A percentile compares a stretch with the other conserved stretches of the same genome.
phyloP scores from a whole-genome alignment of 2,797 vertebrate species.

The Molossus alvarezi region DNA sequence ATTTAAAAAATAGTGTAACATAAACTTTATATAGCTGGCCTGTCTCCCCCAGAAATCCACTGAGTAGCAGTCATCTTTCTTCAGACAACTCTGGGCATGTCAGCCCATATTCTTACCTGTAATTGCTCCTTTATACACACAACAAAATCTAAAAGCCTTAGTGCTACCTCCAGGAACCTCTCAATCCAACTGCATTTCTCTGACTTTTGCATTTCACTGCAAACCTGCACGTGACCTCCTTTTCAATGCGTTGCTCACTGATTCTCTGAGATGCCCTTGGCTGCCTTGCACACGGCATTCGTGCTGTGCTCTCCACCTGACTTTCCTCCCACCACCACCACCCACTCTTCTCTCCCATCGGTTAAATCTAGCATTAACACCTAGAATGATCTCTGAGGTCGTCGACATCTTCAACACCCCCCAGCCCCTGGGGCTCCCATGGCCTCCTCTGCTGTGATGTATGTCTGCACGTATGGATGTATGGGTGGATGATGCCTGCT shows the following conservation, averaged over 20 bases:
- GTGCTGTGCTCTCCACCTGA: not conserved
- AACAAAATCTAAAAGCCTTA: not conserved
- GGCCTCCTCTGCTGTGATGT: not conserved
- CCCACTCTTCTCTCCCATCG: not conserved
- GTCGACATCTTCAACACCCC: not conserved
- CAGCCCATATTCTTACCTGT: not conserved
- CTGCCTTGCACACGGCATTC: not conserved
- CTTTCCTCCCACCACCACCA: not conserved
- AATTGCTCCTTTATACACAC: not conserved
- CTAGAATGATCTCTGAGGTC: constrained; percentile 1
- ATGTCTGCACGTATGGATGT: not conserved
- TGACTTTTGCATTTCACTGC: not conserved
- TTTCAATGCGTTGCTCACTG: not conserved
- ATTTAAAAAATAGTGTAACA: not conserved
- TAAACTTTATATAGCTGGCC: not conserved
- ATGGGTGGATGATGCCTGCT: not conserved
- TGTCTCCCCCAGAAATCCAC: not conserved
- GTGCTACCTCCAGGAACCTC: not conserved
- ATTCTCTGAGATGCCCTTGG: not conserved
- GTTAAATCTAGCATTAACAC: not conserved
- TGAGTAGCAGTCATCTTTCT: not conserved
- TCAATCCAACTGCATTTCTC: not conserved
- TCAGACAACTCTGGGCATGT: not conserved
- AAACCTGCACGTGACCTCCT: not conserved
- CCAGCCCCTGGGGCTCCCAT: not conserved